Evolutionary conservation across 2,797 vertebrate genomes (phyloP).

Genomic region (Arnoldichthys spilopterus): DNA sequence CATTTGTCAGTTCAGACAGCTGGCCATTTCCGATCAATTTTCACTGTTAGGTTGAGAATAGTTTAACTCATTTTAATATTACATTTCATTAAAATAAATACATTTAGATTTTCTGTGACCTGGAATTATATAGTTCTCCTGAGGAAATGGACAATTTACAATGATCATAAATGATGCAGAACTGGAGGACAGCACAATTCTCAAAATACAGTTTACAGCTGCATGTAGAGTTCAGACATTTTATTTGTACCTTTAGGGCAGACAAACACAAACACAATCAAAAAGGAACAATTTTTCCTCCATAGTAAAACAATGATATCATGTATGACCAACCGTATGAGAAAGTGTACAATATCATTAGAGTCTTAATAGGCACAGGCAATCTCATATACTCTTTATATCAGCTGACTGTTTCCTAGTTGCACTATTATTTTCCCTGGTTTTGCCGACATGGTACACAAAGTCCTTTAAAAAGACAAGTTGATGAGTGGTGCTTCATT

Average conservation of each 20-base stretch:
- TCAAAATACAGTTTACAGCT: background rate
- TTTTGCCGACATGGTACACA: slow-evolving; percentile 6
- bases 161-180: too few species aligned
- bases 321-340: slow-evolving; percentile 30
- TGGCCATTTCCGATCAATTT: too few species aligned
- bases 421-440: slow-evolving; percentile 12
- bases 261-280: slow-evolving; percentile 23
- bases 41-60: too few species aligned
- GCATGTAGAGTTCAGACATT: slow-evolving; percentile 31
- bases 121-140: too few species aligned
- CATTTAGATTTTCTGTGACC: too few species aligned
- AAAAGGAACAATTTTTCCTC: background rate
- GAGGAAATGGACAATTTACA: too few species aligned
- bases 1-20: too few species aligned
- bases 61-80: too few species aligned
- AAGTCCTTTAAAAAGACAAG: slow-evolving; percentile 72
- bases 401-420: background rate
- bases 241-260: slow-evolving; percentile 54
- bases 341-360: slow-evolving; percentile 43
- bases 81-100: too few species aligned
- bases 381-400: background rate
- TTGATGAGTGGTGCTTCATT: slow-evolving; percentile 72
- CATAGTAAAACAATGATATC: slow-evolving; percentile 24
- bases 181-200: background rate
- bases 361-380: slow-evolving; percentile 5